Evolutionary conservation across 2,888 invertebrate species (phyloP), one percentile per base, ranked within the genome.

Genomic region (Pollenia griseotomentosa): DNA sequence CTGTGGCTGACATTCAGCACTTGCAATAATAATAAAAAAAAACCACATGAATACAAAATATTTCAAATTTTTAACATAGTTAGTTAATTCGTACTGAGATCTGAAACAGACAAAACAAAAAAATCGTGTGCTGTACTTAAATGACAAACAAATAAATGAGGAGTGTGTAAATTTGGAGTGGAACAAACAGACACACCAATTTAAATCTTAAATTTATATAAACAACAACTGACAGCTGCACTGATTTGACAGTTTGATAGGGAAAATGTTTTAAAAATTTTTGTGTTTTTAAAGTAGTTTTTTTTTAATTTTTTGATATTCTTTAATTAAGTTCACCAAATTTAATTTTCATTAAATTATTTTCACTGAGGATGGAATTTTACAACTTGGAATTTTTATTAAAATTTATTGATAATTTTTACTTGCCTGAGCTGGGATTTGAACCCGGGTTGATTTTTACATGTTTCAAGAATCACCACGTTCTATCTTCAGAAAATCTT

Each of bases 181-280:
- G 11, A 63, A 42, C n/a, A 42, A 63, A 42, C 9, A 42, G 16
- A 23, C 9, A 14, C 8, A 14, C 5, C 33, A 59, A 40, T 59
- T n/a, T 14, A 63, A 42, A n/a, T 63, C 40, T 42, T 40, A 63
- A 63, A 63, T 23, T 42, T 63, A n/a, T 61, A 40, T 61, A 48
- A 16, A 59, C 23, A 74, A 42, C 74, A 75, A 63, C 14, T 75
- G 74, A 75, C 74, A 75, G 74, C 74, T 75, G 74, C 74, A 75
- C 42, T 63, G 74, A 75, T 75, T 51, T 75, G 74, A 75, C 61
- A 75, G 61, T 51, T 16, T 75, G 74, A 75, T 75, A 63, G 33
- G 16, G 40, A 10, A 44, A 74, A 74, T 59, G 48, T 16, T 74
- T 40, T 46, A 23, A n/a, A 19, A 59, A 33, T 61, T 57, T 9